phyloP scores from a whole-genome alignment of 1,140 invertebrate species.

The Procambarus clarkii region DNA sequence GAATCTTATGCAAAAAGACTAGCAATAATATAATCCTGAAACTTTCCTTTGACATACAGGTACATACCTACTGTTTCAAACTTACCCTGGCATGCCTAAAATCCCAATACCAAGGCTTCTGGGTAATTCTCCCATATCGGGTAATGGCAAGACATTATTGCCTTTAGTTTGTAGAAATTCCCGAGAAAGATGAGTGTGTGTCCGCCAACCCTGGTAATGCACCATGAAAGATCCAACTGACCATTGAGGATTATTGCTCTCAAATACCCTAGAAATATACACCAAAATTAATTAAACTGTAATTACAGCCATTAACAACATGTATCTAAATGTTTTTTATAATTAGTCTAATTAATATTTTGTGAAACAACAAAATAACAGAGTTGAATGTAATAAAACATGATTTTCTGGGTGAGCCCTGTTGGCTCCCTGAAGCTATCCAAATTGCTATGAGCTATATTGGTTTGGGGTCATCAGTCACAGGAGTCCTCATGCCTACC shows the following conservation, averaged over 20 bases:
- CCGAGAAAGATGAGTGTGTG: conserved; percentile 76
- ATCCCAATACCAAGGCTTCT: conserved; percentile 80
- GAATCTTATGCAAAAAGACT: background rate
- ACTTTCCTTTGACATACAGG: too few relatives aligned
- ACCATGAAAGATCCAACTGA: conserved; percentile 70
- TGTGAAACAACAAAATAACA: too few relatives aligned
- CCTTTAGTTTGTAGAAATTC: conserved; percentile 74
- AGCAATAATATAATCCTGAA: background rate
- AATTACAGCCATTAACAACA: too few relatives aligned
- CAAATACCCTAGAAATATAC: background rate
- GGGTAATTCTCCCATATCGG: conserved; percentile 79
- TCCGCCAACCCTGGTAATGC: conserved; percentile 81
- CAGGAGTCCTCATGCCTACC: too few relatives aligned
- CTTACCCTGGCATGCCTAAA: conserved; percentile 81
- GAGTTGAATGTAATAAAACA: too few relatives aligned
- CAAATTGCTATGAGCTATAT: too few relatives aligned
- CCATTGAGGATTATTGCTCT: conserved; percentile 46
- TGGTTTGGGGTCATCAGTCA: too few relatives aligned
- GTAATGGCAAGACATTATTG: conserved; percentile 74
- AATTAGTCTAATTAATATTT: too few relatives aligned
- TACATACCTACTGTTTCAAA: conserved; percentile 25
- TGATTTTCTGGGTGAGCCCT: too few relatives aligned
- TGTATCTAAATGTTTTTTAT: too few relatives aligned
- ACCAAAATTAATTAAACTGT: background rate
- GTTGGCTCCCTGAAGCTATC: too few relatives aligned